Evolutionary conservation across 1,140 invertebrate species (phyloP), one percentile per base, ranked within the genome.

Genomic region (Glossosoma conforme): DNA sequence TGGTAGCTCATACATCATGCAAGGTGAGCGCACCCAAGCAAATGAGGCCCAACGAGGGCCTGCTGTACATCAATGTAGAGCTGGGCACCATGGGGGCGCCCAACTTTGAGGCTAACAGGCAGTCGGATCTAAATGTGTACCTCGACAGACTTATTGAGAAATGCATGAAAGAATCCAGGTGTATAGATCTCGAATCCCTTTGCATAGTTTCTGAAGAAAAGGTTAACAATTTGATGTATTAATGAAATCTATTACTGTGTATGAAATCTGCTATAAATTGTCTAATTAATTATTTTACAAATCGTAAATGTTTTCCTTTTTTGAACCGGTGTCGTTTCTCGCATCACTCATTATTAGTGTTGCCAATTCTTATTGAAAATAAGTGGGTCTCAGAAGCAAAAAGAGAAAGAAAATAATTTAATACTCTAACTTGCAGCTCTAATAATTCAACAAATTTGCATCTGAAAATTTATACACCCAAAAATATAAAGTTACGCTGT

Each of bases 201-300:
- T 97, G 93, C 68, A 91, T 98, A 61, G 83, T 91, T 54, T 82
- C 89, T 35, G 93, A 91, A 63, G 87, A 93, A 76, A 88, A 92
- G 81, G 89, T 87, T 58, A 72, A 64, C 73, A 52, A n/a, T n/a
- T n/a, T n/a, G n/a, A n/a, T n/a, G n/a, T n/a, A n/a, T n/a, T n/a
- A n/a, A n/a, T n/a, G n/a, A 30, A 30, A 30, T 9, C 25, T 30
- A 30, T 8, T 18, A 38, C 13, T 3, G 17, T 11, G 21, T 14
- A 13, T 37, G 35, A 37, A 37, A 6, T 37, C 18, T 41, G 22
- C 22, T 41, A 20, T 17, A 8, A 8, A 6, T 9, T 17, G n/a
- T 6, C 14, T 37, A 37, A 37, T 8, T 8, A 9, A 8, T 14
- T 41, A 41, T 20, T 20, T 41, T 18, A 21, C 13, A 41, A 8